phyloP scores from a whole-genome alignment of 2,797 vertebrate species.

The Neopelma chrysocephalum region DNA sequence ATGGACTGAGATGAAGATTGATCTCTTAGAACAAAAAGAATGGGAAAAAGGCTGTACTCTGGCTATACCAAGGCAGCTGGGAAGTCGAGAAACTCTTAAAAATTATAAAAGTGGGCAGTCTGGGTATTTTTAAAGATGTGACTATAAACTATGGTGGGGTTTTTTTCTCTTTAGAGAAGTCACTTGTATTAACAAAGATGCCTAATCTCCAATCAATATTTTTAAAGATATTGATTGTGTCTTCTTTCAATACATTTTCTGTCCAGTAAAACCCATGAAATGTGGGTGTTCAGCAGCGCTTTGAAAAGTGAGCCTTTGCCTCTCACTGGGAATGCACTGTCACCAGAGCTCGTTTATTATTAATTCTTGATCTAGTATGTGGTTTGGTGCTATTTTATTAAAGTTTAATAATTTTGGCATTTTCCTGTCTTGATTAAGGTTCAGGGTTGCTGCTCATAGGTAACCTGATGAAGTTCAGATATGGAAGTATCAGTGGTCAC shows the following conservation, averaged over 20 bases:
- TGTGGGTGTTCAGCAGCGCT: background rate
- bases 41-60: background rate
- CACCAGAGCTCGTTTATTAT: background rate
- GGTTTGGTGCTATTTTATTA: background rate
- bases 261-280: background rate
- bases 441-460: background rate
- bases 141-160: background rate
- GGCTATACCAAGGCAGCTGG: background rate
- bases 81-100: background rate
- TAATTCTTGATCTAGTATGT: background rate
- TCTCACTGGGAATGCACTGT: background rate
- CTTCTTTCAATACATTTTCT: background rate
- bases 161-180: background rate
- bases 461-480: background rate
- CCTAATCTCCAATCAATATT: background rate
- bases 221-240: background rate
- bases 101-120: background rate
- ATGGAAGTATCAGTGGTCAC: rapidly evolving
- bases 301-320: background rate
- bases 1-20: background rate
- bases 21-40: background rate
- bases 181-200: background rate
- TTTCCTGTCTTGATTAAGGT: background rate
- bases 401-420: background rate
- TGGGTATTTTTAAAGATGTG: background rate